These are phyloP conservation scores for Schizopygopsis malacanthus DNA, from an alignment of 2,797 vertebrate genomes.

Conservation along the genomic window DNA sequence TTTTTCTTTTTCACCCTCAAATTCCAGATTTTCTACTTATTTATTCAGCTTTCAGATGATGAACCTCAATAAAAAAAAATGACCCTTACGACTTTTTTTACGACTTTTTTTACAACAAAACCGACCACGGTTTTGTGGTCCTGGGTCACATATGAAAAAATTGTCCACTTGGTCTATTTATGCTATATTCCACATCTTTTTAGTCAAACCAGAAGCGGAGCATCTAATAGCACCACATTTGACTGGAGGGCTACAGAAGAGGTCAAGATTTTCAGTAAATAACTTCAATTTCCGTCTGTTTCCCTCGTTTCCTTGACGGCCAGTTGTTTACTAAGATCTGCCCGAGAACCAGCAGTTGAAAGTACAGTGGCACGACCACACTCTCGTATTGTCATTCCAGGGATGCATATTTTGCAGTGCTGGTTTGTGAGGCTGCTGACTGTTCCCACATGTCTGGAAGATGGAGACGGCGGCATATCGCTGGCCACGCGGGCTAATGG, in stretches of 20 bases:
- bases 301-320: not conserved
- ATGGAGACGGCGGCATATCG: constrained; percentile 68
- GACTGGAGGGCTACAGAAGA: not conserved
- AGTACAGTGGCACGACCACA: not conserved
- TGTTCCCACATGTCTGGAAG: constrained; percentile 69
- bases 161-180: not conserved
- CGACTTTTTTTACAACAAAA: too few relatives aligned
- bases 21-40: too few relatives aligned
- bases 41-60: too few relatives aligned
- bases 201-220: not conserved
- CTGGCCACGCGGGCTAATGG: constrained; percentile 77
- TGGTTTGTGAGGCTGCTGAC: constrained; percentile 68
- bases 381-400: constrained; percentile 21
- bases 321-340: not conserved
- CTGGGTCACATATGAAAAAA: not conserved
- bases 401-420: constrained; percentile 24
- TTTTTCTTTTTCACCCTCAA: too few relatives aligned
- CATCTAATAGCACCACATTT: not conserved
- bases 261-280: not conserved
- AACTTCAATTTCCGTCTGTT: not conserved
- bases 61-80: too few relatives aligned
- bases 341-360: not conserved
- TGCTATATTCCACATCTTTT: not conserved
- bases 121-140: too few relatives aligned
- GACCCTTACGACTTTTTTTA: too few relatives aligned